phyloP scores from a whole-genome alignment of 2,888 invertebrate species.

The Tricholauxania praeusta region DNA sequence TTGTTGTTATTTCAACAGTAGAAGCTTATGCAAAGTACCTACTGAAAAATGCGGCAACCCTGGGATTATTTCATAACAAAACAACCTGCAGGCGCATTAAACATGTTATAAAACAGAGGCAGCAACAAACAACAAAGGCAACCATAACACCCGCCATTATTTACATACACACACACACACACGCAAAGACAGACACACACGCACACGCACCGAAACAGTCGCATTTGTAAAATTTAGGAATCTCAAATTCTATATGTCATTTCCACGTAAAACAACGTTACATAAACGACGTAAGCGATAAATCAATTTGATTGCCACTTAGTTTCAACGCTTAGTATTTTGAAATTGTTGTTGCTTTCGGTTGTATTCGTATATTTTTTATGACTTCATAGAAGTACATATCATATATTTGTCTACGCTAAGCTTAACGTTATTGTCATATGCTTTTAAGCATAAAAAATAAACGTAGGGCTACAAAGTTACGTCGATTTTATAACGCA shows the following conservation, averaged over 20 bases:
- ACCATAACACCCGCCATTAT: not conserved
- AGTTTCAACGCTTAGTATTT: constrained; percentile 23
- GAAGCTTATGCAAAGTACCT: constrained; percentile 18
- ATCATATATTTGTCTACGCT: not conserved
- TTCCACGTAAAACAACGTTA: constrained; percentile 44
- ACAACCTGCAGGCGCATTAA: constrained; percentile 1
- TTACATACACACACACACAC: not conserved
- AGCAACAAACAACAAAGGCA: too few species aligned
- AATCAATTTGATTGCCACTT: constrained; percentile 57
- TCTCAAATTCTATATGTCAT: constrained; percentile 6
- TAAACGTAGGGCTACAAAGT: too few species aligned
- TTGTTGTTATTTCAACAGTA: not conserved
- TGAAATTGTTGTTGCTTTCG: constrained; percentile 14
- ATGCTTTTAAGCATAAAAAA: too few species aligned
- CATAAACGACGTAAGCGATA: constrained; percentile 50
- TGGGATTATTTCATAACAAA: not conserved
- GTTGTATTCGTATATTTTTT: constrained; percentile 1
- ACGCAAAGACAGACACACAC: constrained; percentile 19
- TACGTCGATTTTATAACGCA: too few species aligned
- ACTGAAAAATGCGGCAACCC: constrained; percentile 5
- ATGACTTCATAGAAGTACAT: constrained; percentile 2
- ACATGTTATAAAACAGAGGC: too few species aligned
- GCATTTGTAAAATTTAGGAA: constrained; percentile 18
- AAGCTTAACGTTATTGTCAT: too few species aligned
- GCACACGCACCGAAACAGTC: constrained; percentile 7